phyloP scores from a whole-genome alignment of 2,888 invertebrate species.

The Stenichneumon culpator region DNA sequence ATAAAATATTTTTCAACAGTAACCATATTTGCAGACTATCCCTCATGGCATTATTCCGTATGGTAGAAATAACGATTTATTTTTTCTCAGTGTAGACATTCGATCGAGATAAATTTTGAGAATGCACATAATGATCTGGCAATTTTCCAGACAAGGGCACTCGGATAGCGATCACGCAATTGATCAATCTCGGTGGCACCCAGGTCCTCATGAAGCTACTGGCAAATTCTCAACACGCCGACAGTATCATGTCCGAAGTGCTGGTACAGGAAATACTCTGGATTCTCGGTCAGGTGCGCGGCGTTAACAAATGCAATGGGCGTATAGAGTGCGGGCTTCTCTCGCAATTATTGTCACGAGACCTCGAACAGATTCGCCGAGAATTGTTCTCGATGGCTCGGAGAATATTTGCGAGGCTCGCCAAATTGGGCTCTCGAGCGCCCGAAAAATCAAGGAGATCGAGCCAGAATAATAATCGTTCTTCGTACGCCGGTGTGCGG shows the following conservation, averaged over 20 bases:
- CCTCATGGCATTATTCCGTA: no score
- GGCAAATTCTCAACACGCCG: slow-evolving; percentile 86
- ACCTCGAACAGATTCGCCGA: slow-evolving; percentile 27
- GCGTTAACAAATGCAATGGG: neutral
- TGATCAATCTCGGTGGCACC: slow-evolving; percentile 87
- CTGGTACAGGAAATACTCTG: slow-evolving; percentile 88
- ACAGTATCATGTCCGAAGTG: slow-evolving; percentile 86
- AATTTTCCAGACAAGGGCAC: slow-evolving; percentile 86
- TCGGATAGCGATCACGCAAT: slow-evolving; percentile 86
- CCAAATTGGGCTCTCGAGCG: slow-evolving; percentile 4
- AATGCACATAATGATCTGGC: slow-evolving; percentile 41
- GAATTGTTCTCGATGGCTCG: slow-evolving; percentile 23
- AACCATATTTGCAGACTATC: no score
- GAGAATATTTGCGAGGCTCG: slow-evolving; percentile 6
- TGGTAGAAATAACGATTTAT: no score
- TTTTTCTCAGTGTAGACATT: neutral
- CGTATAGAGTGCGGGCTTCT: neutral
- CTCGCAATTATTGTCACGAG: slow-evolving; percentile 8
- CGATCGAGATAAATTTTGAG: neutral
- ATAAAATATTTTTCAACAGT: no score
- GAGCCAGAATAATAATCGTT: neutral
- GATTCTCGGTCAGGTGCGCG: slow-evolving; percentile 87
- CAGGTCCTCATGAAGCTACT: slow-evolving; percentile 87
- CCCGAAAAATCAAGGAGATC: neutral
- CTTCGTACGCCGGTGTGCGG: no score